A percentile compares a stretch with the other conserved stretches of the same genome.
phyloP scores from a whole-genome alignment of 2,113 vertebrate genomes.

The Cheilinus undulatus region DNA sequence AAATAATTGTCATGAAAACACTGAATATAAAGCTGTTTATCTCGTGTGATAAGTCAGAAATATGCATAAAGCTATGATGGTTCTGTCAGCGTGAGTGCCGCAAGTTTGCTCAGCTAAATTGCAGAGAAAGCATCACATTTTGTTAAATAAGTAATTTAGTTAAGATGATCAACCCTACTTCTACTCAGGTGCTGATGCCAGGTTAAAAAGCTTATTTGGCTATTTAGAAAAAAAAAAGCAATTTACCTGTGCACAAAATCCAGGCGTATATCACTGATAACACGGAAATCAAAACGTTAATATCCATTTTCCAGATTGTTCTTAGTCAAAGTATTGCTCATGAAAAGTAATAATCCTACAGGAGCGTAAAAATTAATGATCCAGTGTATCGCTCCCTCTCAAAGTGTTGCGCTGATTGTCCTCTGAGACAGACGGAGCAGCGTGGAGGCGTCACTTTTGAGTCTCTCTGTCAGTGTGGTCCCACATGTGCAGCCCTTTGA shows the following conservation, averaged over 20 bases:
- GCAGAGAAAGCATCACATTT: not conserved
- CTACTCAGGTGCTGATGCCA: not conserved
- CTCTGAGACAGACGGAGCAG: constrained; percentile 10
- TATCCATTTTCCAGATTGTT: constrained; percentile 83
- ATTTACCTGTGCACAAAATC: constrained; percentile 76
- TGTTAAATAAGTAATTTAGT: too few relatives aligned
- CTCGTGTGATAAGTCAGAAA: too few relatives aligned
- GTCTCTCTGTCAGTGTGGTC: constrained; percentile 52
- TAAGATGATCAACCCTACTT: not conserved
- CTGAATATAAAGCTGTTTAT: not conserved
- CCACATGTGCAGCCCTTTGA: constrained; percentile 61
- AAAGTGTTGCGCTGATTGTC: not conserved
- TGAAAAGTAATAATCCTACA: constrained; percentile 56
- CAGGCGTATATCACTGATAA: constrained; percentile 82
- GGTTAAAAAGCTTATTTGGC: too few relatives aligned
- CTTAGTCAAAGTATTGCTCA: not conserved
- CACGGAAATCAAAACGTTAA: constrained; percentile 83
- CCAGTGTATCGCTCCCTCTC: constrained; percentile 6
- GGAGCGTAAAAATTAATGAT: not conserved
- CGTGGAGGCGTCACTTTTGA: constrained; percentile 4
- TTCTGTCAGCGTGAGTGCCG: not conserved
- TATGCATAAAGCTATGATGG: not conserved
- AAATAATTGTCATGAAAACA: constrained; percentile 38
- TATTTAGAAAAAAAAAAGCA: not conserved
- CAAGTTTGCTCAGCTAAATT: not conserved